phyloP scores from a whole-genome alignment of 2,113 vertebrate genomes.

The Brevimyrus niger region DNA sequence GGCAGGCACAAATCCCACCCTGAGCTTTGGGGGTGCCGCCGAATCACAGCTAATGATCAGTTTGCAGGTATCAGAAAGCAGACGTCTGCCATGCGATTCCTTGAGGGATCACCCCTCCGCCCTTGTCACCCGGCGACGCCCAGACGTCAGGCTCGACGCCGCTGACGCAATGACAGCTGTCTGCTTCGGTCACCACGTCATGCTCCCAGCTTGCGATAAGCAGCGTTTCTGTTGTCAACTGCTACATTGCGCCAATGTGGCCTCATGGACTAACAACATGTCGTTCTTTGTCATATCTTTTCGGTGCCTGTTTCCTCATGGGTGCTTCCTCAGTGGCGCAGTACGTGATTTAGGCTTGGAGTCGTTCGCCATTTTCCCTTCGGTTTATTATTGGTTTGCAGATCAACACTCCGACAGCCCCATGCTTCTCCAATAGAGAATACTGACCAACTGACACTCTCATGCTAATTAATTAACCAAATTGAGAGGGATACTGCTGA shows the following conservation, averaged over 20 bases:
- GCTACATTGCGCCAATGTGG: not conserved
- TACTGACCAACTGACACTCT: not conserved
- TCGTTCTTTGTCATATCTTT: not conserved
- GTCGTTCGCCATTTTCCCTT: not conserved
- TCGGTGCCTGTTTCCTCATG: not conserved
- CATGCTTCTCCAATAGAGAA: not conserved
- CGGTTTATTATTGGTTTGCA: not conserved
- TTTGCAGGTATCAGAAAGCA: not conserved
- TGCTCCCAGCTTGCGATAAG: not conserved
- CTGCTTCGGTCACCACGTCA: not conserved
- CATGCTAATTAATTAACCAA: not conserved
- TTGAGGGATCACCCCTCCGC: not conserved
- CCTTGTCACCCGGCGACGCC: not conserved
- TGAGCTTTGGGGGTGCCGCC: not conserved
- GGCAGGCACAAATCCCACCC: not conserved
- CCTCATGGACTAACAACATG: not conserved
- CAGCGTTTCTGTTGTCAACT: not conserved
- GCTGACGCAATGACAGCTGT: not conserved
- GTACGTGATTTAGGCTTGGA: not conserved
- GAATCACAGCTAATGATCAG: not conserved
- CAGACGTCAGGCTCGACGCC: not conserved
- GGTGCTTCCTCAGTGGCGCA: not conserved
- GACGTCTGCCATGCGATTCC: not conserved
- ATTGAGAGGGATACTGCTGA: not conserved
- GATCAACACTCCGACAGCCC: not conserved